A percentile compares a stretch with the other conserved stretches of the same genome.
These are phyloP conservation scores for Trachelipus rathkii DNA, from an alignment of 1,140 invertebrate genomes.

Conservation along the genomic window DNA sequence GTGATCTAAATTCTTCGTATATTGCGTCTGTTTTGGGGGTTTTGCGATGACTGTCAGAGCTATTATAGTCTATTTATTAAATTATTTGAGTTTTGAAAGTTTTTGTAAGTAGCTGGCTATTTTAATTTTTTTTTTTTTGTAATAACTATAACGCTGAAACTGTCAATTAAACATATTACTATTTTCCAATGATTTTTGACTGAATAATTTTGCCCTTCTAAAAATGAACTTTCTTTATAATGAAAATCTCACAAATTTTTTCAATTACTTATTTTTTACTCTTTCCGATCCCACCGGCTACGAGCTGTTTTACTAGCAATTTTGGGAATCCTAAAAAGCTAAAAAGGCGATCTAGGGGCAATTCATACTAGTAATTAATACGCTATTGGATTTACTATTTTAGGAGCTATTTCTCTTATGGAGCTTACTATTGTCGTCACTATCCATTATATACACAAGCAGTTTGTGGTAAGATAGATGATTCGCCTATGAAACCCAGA, in stretches of 20 bases:
- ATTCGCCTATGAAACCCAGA: background rate
- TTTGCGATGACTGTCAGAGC: background rate
- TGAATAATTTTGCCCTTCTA: too few relatives aligned
- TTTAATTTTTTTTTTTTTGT: too few relatives aligned
- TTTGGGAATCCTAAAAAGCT: background rate
- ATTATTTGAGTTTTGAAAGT: background rate
- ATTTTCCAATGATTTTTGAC: too few relatives aligned
- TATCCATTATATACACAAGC: background rate
- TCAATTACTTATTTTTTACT: background rate
- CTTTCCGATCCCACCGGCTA: background rate
- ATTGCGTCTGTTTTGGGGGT: background rate
- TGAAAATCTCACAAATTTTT: too few relatives aligned
- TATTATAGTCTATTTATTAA: background rate
- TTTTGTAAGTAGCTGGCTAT: background rate
- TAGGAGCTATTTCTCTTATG: background rate
- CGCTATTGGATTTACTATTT: background rate
- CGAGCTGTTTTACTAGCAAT: background rate
- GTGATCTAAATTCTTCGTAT: background rate
- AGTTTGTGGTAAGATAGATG: background rate
- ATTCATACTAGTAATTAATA: conserved; percentile 1
- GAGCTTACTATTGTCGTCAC: background rate
- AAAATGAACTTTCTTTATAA: too few relatives aligned
- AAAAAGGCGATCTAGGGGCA: background rate
- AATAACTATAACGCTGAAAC: too few relatives aligned
- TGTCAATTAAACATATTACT: too few relatives aligned